Evolutionary conservation across 2,888 invertebrate genomes (phyloP), one percentile per base, ranked within the genome.

Genomic region (Sepioteuthis lessoniana): DNA sequence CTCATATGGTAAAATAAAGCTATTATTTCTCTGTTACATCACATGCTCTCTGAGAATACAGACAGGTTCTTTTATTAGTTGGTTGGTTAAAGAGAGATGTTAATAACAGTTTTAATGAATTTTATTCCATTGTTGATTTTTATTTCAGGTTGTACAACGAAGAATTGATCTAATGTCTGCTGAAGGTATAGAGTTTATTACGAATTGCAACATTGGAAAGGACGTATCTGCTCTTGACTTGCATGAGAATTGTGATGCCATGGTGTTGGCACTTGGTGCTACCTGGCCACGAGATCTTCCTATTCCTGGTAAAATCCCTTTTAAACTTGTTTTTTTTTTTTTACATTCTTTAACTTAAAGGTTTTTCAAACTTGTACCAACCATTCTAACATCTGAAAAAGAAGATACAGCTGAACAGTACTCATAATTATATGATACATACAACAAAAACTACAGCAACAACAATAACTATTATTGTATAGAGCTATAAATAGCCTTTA

Each of bases 251-350:
- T 98, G 98, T 97, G 98, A 99, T 97, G 99, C 99, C 0, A 98
- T 99, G 19, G 98, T 99, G 0, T 97, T 99, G 28, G 98, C 99
- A 97, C 98, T 98, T 94, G 99, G 99, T 16, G 98, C 99, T 13
- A 99, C 99, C 0, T 99, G 99, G 98, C 99, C 99, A 0, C 98
- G 99, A 94, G 99, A 99, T 95, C 97, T 98, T 46, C 97, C 97
- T n/a, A 97, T 98, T 94, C 97, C 97, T 94, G 97, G 97, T 97
- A 92, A 42, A 42, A 38, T 35, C 16, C n/a, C 16, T 35, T 76
- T 16, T 13, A n/a, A 55, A 28, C 76, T 31, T 76, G n/a, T 76
- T n/a, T 31, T 76, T n/a, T 31, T 76, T 10, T n/a, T 76, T 76
- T 8, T n/a, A 10, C 10, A 13, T n/a, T n/a, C 2, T 60, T 28